Evolutionary conservation across 2,797 vertebrate species (phyloP), one percentile per base, ranked within the genome.

Genomic region (Sebastes diploproa): DNA sequence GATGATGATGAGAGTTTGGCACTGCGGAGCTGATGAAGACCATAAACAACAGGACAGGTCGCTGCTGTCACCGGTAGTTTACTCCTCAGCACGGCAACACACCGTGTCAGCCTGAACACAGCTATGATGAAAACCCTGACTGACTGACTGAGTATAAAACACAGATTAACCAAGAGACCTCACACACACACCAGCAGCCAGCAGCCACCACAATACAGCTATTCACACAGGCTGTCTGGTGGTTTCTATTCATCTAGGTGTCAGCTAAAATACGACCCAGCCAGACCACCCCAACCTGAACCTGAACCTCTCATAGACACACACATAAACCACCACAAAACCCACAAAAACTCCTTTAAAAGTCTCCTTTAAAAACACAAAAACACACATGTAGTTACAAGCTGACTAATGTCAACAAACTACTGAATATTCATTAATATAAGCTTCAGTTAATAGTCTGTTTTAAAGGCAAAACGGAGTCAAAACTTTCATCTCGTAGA

Each of bases 211-310:
- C 94, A 94, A 95, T 92, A 62, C 82, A 84, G 77, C 92, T 91
- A 93, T 93, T 95, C 90, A 95, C 75, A 80, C 42, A 58, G 30
- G 60, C 77, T 87, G 86, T 90, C 94, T 94, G 88, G 92, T 87
- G 86, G 76, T 84, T 93, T 94, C 90, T 81, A 89, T 91, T 94
- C 89, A 93, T 52, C 77, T 75, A 34, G 38, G 23, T 89, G 92
- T 93, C 92, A 93, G 93, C 89, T 91, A 91, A 90, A 94, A 92
- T 20, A 32, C 67, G 29, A 67, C 55, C 63, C 62, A 4, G 56
- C 20, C 63, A 52, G 36, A 50, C 27, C 50, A 66, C 60, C 62
- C 20, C 18, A 42, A 65, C 80, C 56, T 30, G 75, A 80, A 80
- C 68, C 68, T 30, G n/a, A 54, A 50, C 50, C 66, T 38, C 30